These are phyloP conservation scores for Oeneis ivallda DNA, from an alignment of 2,888 invertebrate species.

Conservation along the genomic window DNA sequence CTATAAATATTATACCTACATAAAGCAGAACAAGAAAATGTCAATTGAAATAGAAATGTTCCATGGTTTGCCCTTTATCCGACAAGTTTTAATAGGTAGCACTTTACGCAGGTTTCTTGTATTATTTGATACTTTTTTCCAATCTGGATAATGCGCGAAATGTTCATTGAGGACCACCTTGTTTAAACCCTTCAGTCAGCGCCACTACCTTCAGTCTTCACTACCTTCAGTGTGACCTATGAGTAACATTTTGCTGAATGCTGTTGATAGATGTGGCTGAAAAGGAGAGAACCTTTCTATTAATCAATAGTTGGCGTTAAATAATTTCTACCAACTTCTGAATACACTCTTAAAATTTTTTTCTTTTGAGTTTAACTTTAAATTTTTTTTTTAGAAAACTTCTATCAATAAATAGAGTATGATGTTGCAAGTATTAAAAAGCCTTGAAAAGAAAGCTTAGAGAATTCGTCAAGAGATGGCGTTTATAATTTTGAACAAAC, in stretches of 20 bases:
- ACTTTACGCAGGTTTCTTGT: neutral
- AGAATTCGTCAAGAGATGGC: neutral
- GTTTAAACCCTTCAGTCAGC: no score
- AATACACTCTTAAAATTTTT: no score
- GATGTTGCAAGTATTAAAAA: no score
- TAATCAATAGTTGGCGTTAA: slow-evolving; percentile 11
- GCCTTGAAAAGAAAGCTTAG: no score
- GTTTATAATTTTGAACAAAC: neutral
- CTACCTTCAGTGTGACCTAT: no score
- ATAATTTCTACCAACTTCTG: no score
- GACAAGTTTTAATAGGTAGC: slow-evolving; percentile 24
- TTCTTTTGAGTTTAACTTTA: no score
- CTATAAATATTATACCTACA: slow-evolving; percentile 20
- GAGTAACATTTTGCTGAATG: no score
- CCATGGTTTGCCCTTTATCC: slow-evolving; percentile 36
- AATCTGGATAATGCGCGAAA: slow-evolving; percentile 3
- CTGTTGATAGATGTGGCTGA: neutral
- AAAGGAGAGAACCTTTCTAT: neutral
- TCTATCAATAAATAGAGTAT: no score
- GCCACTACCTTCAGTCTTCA: no score
- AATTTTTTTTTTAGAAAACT: no score
- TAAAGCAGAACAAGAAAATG: slow-evolving; percentile 46
- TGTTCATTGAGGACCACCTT: neutral
- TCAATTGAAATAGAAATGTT: slow-evolving; percentile 48
- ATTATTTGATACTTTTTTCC: neutral